Conservation (phyloP, 2,113 vertebrate genomes). For the Scalopus aquaticus region DNA sequence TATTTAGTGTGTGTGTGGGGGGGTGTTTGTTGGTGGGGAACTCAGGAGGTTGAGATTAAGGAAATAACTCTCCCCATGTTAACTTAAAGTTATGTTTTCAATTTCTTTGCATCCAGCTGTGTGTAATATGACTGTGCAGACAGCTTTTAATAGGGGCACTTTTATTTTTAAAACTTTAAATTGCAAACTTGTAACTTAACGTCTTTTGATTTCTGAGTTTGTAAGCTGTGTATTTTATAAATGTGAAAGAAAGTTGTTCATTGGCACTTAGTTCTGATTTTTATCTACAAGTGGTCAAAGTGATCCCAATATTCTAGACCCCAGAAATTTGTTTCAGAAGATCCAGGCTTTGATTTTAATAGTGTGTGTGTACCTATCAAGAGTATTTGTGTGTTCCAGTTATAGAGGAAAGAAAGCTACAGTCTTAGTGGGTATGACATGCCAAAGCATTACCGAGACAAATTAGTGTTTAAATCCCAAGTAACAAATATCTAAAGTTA, state of each 20-base stretch:
- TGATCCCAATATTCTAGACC: not conserved
- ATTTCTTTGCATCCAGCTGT: not conserved
- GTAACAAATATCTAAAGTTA: conserved; percentile 5
- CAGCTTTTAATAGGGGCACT: not conserved
- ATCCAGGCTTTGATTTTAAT: not conserved
- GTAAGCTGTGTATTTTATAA: conserved; percentile 4
- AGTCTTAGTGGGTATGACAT: not conserved
- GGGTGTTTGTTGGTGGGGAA: not conserved
- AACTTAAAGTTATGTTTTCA: not conserved
- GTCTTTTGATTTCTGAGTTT: conserved; percentile 27
- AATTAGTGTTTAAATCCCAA: not conserved
- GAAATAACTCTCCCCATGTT: not conserved
- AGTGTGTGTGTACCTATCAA: not conserved
- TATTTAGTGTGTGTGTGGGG: not conserved
- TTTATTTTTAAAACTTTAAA: conserved; percentile 30
- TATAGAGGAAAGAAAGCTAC: conserved; percentile 38
- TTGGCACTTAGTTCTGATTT: not conserved
- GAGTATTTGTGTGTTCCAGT: not conserved
- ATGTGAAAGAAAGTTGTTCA: conserved; percentile 16
- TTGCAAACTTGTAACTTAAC: not conserved
- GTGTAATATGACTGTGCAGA: conserved; percentile 20
- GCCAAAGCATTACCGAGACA: not conserved
- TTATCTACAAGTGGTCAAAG: conserved; percentile 23
- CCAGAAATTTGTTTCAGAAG: not conserved
- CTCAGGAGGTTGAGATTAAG: not conserved